Conservation (phyloP, 2,797 vertebrate genomes). For the Sebastes nivosus region DNA sequence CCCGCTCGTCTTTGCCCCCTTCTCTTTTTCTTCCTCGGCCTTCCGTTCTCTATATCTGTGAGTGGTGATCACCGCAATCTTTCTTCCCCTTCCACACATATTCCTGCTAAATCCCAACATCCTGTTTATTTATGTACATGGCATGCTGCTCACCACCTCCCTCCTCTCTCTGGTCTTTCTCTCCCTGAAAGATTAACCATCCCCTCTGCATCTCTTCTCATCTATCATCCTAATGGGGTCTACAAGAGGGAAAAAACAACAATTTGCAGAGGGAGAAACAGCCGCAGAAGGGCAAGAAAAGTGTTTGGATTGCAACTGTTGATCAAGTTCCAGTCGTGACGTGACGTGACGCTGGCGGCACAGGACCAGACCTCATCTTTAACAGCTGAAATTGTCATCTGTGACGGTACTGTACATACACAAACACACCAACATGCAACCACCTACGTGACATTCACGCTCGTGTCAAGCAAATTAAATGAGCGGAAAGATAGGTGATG, state of each 20-base stretch:
- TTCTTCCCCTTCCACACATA: constrained; percentile 24
- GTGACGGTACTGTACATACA: not conserved
- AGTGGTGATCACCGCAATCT: constrained; percentile 25
- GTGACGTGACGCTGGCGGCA: not conserved
- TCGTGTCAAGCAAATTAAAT: not conserved
- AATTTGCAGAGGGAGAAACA: constrained; percentile 60
- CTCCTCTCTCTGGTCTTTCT: constrained; percentile 43
- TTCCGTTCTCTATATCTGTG: constrained; percentile 21
- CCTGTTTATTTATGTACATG: constrained; percentile 69
- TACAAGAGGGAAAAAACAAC: constrained; percentile 57
- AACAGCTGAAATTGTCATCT: constrained; percentile 20
- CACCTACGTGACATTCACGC: not conserved
- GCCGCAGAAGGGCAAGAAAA: constrained; percentile 56
- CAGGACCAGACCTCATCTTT: constrained; percentile 15
- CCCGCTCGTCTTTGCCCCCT: constrained; percentile 15
- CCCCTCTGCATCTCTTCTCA: constrained; percentile 74
- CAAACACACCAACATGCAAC: not conserved
- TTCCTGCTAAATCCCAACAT: constrained; percentile 42
- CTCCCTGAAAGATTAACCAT: constrained; percentile 73
- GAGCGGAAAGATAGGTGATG: not conserved
- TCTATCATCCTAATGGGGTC: constrained; percentile 80
- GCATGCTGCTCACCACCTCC: constrained; percentile 20
- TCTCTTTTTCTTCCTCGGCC: not conserved
- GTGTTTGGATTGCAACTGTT: constrained; percentile 58
- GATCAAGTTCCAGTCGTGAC: constrained; percentile 35